These are phyloP conservation scores for Pyrochroa serraticornis DNA, from an alignment of 2,888 invertebrate genomes.

Conservation along the genomic window DNA sequence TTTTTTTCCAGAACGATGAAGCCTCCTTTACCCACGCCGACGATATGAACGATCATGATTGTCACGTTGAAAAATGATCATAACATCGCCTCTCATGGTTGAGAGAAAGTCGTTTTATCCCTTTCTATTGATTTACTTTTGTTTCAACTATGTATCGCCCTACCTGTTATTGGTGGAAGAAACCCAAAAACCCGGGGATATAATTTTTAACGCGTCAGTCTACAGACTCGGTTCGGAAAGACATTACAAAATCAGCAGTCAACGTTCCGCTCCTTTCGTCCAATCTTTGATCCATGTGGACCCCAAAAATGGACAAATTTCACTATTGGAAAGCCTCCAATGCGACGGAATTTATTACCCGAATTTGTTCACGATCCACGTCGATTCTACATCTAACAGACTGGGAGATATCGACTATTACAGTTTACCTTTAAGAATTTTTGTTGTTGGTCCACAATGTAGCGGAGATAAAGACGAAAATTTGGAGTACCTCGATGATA, in stretches of 20 bases:
- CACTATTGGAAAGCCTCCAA: slow-evolving; percentile 72
- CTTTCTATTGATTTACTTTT: slow-evolving; percentile 38
- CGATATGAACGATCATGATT: slow-evolving; percentile 35
- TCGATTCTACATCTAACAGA: slow-evolving; percentile 83
- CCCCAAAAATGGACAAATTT: slow-evolving; percentile 74
- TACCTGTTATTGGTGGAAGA: slow-evolving; percentile 55
- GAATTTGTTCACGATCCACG: slow-evolving; percentile 82
- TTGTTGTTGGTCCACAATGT: slow-evolving; percentile 75
- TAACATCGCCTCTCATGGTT: slow-evolving; percentile 43
- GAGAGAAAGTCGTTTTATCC: slow-evolving; percentile 36
- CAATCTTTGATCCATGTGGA: slow-evolving; percentile 78
- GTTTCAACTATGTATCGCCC: slow-evolving; percentile 29
- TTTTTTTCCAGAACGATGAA: slow-evolving; percentile 26
- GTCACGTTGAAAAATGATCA: slow-evolving; percentile 42
- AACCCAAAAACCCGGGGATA: slow-evolving; percentile 65
- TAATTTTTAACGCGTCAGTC: slow-evolving; percentile 80
- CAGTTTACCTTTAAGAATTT: slow-evolving; percentile 76
- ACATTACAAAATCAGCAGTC: slow-evolving; percentile 78
- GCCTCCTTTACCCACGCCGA: slow-evolving; percentile 28
- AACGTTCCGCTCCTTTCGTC: slow-evolving; percentile 83
- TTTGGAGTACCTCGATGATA: slow-evolving; percentile 57
- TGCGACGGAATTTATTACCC: slow-evolving; percentile 86
- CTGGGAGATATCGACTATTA: slow-evolving; percentile 82
- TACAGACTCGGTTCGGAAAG: slow-evolving; percentile 80
- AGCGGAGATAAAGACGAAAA: slow-evolving; percentile 65